Conservation (phyloP, 2,888 invertebrate genomes). For the Mesopsocus fuscifrons region DNA sequence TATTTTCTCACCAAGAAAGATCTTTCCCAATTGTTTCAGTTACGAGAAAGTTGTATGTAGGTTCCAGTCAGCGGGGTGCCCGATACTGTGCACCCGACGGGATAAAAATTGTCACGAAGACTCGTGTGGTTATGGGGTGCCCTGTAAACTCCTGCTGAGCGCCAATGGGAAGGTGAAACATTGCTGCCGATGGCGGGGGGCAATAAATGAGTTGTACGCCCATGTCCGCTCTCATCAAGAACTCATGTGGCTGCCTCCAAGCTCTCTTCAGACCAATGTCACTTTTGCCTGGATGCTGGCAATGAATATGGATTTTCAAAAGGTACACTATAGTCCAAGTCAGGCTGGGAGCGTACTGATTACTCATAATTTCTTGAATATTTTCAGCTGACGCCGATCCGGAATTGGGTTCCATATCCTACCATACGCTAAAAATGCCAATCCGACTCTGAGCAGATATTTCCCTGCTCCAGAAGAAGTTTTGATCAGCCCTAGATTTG, state of each 20-base stretch:
- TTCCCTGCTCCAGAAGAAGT: no score
- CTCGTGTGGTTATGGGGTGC: not conserved
- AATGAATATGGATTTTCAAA: not conserved
- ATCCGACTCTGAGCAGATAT: no score
- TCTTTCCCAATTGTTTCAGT: not conserved
- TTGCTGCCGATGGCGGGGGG: not conserved
- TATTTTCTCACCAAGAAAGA: no score
- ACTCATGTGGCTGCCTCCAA: not conserved
- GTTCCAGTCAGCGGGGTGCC: not conserved
- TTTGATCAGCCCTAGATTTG: no score
- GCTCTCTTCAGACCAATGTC: not conserved
- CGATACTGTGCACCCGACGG: not conserved
- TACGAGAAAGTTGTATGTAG: not conserved
- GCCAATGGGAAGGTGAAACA: not conserved
- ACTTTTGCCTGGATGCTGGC: slow-evolving; percentile 5
- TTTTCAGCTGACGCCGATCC: no score
- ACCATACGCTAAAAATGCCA: no score
- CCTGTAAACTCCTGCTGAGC: not conserved
- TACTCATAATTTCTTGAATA: no score
- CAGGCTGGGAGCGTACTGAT: no score
- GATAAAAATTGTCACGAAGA: not conserved
- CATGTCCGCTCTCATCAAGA: not conserved
- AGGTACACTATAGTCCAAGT: not conserved
- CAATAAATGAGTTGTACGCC: not conserved
- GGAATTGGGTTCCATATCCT: no score